A percentile compares a stretch with the other conserved stretches of the same genome.
These are phyloP conservation scores for Cyanoderma ruficeps DNA, from an alignment of 2,113 vertebrate genomes.

Conservation along the genomic window DNA sequence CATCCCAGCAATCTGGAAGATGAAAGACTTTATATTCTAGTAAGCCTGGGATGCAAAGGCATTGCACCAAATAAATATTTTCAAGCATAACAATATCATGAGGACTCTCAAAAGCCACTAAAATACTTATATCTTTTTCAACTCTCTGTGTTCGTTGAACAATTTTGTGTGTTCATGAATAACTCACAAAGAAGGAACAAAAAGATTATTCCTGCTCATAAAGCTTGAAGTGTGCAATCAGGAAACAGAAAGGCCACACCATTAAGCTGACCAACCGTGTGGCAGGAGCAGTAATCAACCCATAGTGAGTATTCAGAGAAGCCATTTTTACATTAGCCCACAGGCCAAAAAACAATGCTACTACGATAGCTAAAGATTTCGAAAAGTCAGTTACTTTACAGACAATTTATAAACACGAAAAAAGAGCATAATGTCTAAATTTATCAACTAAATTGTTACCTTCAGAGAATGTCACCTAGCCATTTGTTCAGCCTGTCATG, in stretches of 20 bases:
- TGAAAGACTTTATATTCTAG: background rate
- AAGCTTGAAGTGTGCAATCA: background rate
- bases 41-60: background rate
- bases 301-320: background rate
- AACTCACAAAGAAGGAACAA: background rate
- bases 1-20: background rate
- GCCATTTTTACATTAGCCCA: background rate
- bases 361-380: background rate
- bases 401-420: background rate
- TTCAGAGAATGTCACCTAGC: background rate
- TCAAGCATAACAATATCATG: background rate
- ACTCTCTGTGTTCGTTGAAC: background rate
- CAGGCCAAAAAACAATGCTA: background rate
- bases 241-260: slow-evolving; percentile 7
- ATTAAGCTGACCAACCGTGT: slow-evolving; percentile 13
- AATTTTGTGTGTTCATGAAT: background rate
- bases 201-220: slow-evolving; percentile 12
- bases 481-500: background rate
- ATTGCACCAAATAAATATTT: background rate
- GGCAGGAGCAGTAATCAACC: background rate
- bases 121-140: background rate
- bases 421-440: background rate
- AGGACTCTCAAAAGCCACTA: background rate
- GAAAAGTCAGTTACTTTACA: background rate
- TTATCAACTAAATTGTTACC: slow-evolving; percentile 16